These are phyloP conservation scores for Anolis carolinensis DNA, from an alignment of 2,113 vertebrate species.

Conservation along the genomic window DNA sequence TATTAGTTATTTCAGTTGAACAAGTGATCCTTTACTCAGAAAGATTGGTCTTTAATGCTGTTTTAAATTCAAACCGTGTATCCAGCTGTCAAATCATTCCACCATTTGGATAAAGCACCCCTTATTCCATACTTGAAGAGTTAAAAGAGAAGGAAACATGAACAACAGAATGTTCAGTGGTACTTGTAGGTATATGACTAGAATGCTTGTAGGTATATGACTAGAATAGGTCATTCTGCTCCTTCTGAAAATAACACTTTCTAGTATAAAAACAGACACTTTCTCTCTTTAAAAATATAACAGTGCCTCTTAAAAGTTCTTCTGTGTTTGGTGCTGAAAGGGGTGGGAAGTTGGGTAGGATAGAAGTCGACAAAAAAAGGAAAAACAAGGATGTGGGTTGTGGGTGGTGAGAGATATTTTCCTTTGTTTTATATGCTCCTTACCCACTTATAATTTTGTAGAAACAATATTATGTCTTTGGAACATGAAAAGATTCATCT, in stretches of 20 bases:
- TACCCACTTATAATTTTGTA: constrained; percentile 43
- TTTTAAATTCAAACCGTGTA: no score
- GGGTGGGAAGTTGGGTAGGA: background rate
- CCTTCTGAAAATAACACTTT: background rate
- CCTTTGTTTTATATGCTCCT: background rate
- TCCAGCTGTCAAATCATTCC: no score
- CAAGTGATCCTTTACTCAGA: background rate
- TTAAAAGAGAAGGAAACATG: background rate
- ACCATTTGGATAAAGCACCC: no score
- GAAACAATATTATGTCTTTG: constrained; percentile 47
- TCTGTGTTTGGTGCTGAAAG: background rate
- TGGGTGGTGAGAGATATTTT: background rate
- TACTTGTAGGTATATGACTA: background rate
- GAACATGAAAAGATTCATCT: constrained; percentile 58
- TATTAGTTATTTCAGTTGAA: background rate
- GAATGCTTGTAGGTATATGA: background rate
- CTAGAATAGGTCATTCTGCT: background rate
- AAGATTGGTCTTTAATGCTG: no score
- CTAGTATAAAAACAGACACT: background rate
- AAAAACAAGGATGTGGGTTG: background rate
- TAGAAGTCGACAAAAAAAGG: background rate
- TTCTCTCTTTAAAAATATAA: background rate
- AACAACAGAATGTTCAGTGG: background rate
- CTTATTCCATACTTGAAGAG: background rate
- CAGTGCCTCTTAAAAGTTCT: background rate